A percentile compares a stretch with the other conserved stretches of the same genome.
Conservation (phyloP, 2,113 vertebrate species). For the Clupea harengus region DNA sequence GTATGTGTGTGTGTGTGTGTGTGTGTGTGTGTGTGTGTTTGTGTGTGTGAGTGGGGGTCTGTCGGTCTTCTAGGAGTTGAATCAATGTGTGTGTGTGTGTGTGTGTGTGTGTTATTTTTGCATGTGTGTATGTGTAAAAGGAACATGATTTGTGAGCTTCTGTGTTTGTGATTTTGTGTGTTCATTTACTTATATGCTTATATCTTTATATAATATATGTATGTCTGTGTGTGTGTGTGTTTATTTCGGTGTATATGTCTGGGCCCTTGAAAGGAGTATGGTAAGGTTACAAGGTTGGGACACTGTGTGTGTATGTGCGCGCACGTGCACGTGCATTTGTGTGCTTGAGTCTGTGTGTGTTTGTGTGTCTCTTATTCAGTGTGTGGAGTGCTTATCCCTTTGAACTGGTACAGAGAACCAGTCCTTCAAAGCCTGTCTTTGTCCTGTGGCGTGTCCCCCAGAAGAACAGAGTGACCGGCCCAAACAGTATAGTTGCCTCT, state of each 20-base stretch:
- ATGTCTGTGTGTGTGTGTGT: conserved; percentile 26
- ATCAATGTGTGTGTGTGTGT: not conserved
- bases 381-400: conserved; percentile 2
- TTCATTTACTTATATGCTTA: not conserved
- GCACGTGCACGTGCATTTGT: not conserved
- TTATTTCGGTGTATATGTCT: conserved; percentile 21
- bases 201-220: not conserved
- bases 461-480: not conserved
- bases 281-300: not conserved
- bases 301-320: not conserved
- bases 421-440: not conserved
- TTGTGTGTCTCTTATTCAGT: not conserved
- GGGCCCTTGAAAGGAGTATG: too few relatives aligned
- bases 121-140: conserved; percentile 12
- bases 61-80: not conserved
- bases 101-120: not conserved
- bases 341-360: not conserved
- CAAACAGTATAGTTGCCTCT: too few relatives aligned
- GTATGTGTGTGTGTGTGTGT: too few relatives aligned
- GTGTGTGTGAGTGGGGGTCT: not conserved
- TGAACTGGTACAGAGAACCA: not conserved
- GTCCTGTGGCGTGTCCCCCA: not conserved
- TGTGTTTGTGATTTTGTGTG: not conserved
- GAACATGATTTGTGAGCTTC: not conserved
- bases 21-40: not conserved